Conservation (phyloP, 2,888 invertebrate species). For the Drosophila mulleri region DNA sequence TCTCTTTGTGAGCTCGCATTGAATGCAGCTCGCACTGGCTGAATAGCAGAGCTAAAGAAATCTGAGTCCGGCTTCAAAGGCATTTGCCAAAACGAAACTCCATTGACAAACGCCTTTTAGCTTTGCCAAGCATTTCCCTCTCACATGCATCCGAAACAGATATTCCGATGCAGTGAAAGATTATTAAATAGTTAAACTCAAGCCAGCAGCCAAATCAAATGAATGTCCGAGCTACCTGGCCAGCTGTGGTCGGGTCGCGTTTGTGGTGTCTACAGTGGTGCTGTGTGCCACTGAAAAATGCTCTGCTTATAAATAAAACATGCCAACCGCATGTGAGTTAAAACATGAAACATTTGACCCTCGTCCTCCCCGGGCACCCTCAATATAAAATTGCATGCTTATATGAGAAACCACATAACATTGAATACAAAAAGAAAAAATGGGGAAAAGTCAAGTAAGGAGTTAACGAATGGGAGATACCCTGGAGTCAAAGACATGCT, state of each 20-base stretch:
- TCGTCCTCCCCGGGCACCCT: not conserved
- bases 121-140: not conserved
- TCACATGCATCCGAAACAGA: not conserved
- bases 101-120: not conserved
- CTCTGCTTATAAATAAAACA: constrained; percentile 72
- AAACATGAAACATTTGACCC: constrained; percentile 43
- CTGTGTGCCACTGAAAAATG: constrained; percentile 27
- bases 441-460: not conserved
- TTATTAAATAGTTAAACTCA: constrained; percentile 5
- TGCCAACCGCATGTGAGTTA: constrained; percentile 50
- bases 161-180: not conserved
- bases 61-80: constrained; percentile 35
- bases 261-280: constrained; percentile 1
- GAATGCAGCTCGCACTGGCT: constrained; percentile 49
- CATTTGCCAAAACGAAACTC: not conserved
- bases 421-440: not conserved
- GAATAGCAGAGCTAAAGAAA: constrained; percentile 19
- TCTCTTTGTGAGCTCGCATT: constrained; percentile 38
- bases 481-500: not conserved
- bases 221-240: constrained; percentile 21
- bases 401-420: constrained; percentile 10
- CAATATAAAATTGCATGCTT: constrained; percentile 14
- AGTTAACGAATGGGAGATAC: not conserved
- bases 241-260: constrained; percentile 1
- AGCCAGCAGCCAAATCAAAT: constrained; percentile 47